Evolutionary conservation across 2,797 vertebrate species (phyloP).

Genomic region (Petrocephalus sullivani): DNA sequence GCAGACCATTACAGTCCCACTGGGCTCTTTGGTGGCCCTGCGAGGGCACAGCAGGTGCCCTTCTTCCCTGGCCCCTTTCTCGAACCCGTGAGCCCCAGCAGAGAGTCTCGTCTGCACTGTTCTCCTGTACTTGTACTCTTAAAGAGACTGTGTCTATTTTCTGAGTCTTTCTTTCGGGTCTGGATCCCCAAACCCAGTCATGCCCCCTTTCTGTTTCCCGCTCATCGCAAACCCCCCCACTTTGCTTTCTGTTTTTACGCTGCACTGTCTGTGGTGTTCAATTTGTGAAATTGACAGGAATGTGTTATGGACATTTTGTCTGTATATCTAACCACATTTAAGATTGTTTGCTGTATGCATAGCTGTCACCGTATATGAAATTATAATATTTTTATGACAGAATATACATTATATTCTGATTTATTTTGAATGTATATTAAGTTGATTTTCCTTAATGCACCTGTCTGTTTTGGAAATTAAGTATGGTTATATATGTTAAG

Average conservation of each 20-base stretch:
- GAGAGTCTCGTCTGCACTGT: constrained; percentile 46
- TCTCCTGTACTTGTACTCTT: constrained; percentile 51
- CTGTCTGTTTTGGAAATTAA: constrained; percentile 2
- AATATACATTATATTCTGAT: constrained; percentile 48
- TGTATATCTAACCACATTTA: constrained; percentile 18
- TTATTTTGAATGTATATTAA: constrained; percentile 58
- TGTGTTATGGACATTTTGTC: constrained; percentile 52
- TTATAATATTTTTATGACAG: constrained; percentile 73
- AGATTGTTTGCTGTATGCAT: constrained; percentile 40
- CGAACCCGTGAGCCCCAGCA: constrained; percentile 39
- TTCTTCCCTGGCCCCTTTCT: constrained; percentile 8
- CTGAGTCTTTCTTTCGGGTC: constrained; percentile 35
- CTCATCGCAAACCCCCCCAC: constrained; percentile 39
- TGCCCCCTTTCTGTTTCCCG: constrained; percentile 14
- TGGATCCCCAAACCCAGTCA: constrained; percentile 37
- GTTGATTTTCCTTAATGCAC: constrained; percentile 33
- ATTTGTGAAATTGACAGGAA: constrained; percentile 84
- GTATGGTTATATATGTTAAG: not conserved
- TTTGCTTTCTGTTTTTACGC: constrained; percentile 58
- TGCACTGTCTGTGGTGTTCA: constrained; percentile 65
- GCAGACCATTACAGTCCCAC: not conserved
- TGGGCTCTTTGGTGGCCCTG: too few species aligned
- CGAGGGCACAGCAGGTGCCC: not conserved
- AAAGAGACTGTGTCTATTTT: constrained; percentile 67
- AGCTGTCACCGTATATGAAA: constrained; percentile 55